Conservation (phyloP, 1,140 invertebrate genomes). For the Trissolcus basalis region DNA sequence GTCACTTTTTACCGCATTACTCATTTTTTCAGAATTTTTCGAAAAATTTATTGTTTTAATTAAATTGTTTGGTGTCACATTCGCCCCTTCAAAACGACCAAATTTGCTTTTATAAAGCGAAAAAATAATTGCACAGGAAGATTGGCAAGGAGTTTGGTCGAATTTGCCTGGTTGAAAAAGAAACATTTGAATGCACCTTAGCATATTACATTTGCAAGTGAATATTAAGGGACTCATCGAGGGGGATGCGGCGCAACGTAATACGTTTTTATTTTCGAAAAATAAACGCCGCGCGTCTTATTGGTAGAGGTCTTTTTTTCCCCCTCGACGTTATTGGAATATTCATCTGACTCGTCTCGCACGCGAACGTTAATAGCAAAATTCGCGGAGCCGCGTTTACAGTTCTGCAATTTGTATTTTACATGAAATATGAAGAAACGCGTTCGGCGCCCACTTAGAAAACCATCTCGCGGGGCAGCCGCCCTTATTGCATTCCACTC, state of each 20-base stretch:
- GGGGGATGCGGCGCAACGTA: slow-evolving; percentile 13
- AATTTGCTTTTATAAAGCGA: slow-evolving; percentile 20
- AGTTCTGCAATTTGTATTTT: slow-evolving; percentile 36
- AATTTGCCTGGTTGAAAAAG: background rate
- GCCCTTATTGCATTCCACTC: slow-evolving; percentile 60
- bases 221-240: slow-evolving; percentile 38
- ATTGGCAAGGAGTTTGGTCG: slow-evolving; percentile 5
- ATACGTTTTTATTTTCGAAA: slow-evolving; percentile 33
- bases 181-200: slow-evolving; percentile 34
- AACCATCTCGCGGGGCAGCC: slow-evolving; percentile 22
- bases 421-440: slow-evolving; percentile 43
- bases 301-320: slow-evolving; percentile 7
- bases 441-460: slow-evolving; percentile 30
- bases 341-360: slow-evolving; percentile 27
- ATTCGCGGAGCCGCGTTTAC: slow-evolving; percentile 24
- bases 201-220: slow-evolving; percentile 52
- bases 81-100: slow-evolving; percentile 24
- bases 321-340: slow-evolving; percentile 27
- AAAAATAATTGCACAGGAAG: background rate
- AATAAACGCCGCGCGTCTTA: slow-evolving; percentile 11
- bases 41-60: slow-evolving; percentile 27
- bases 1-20: slow-evolving; percentile 50
- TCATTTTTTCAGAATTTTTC: slow-evolving; percentile 38
- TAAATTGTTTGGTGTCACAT: background rate
- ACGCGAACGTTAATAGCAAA: slow-evolving; percentile 23